Conservation (phyloP, 2,888 invertebrate species). For the Caenorhabditis sp. region DNA sequence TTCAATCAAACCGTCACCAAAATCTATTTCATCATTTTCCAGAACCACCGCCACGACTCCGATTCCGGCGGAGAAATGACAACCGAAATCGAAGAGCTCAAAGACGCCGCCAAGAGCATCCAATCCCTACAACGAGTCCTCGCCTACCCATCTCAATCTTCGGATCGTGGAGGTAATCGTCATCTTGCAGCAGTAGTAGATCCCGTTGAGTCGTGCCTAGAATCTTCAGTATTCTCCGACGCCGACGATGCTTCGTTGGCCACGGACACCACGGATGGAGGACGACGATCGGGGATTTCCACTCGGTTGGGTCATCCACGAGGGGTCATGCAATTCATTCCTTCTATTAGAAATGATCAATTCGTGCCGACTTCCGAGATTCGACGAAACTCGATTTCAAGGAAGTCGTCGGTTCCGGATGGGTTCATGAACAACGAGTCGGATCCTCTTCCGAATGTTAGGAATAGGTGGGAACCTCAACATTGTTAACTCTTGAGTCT, state of each 20-base stretch:
- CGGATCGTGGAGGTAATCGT: slow-evolving; percentile 67
- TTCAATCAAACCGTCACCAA: too few species aligned
- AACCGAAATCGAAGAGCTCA: slow-evolving; percentile 81
- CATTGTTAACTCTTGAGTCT: background rate
- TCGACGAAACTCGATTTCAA: slow-evolving; percentile 39
- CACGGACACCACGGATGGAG: slow-evolving; percentile 63
- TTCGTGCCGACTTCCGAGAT: slow-evolving; percentile 60
- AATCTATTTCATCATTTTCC: background rate
- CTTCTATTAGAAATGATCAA: slow-evolving; percentile 59
- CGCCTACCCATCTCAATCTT: slow-evolving; percentile 73
- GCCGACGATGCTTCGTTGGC: slow-evolving; percentile 61
- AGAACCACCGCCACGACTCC: slow-evolving; percentile 62
- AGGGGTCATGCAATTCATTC: slow-evolving; percentile 82
- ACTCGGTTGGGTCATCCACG: slow-evolving; percentile 78
- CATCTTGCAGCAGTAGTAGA: slow-evolving; percentile 17
- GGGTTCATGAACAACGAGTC: slow-evolving; percentile 51
- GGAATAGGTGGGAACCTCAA: slow-evolving; percentile 31
- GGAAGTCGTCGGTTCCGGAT: slow-evolving; percentile 66
- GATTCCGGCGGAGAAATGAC: slow-evolving; percentile 74
- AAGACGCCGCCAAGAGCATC: slow-evolving; percentile 81
- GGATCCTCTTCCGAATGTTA: slow-evolving; percentile 46
- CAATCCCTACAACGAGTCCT: slow-evolving; percentile 78
- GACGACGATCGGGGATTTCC: slow-evolving; percentile 77
- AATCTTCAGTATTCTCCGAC: slow-evolving; percentile 69
- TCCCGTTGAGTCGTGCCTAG: slow-evolving; percentile 34